A percentile compares a stretch with the other conserved stretches of the same genome.
These are phyloP conservation scores for Girardinichthys multiradiatus DNA, from an alignment of 2,113 vertebrate species.

Conservation along the genomic window DNA sequence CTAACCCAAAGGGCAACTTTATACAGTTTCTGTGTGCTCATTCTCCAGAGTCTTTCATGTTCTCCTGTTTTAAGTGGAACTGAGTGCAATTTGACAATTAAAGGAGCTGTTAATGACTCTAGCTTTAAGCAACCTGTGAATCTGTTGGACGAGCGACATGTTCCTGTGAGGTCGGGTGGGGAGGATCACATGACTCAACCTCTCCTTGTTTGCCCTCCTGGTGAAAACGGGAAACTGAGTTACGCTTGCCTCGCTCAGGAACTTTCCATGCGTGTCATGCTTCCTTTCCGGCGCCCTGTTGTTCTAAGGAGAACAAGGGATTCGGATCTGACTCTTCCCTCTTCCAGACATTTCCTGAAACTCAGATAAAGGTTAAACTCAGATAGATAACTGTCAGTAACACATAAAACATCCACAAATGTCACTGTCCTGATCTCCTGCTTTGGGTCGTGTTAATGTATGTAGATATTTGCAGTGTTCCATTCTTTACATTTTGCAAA, in stretches of 20 bases:
- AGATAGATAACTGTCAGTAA: background rate
- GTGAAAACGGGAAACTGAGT: constrained; percentile 46
- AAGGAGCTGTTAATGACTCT: background rate
- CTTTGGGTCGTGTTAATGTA: too few relatives aligned
- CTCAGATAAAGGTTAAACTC: constrained; percentile 41
- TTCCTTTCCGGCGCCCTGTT: constrained; percentile 63
- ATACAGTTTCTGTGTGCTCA: background rate
- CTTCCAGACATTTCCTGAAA: constrained; percentile 51
- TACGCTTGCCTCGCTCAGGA: constrained; percentile 44
- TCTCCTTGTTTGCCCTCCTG: constrained; percentile 5
- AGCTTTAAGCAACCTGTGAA: constrained; percentile 20
- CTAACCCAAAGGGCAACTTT: constrained; percentile 6
- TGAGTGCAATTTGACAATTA: constrained; percentile 15
- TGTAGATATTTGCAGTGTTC: too few relatives aligned
- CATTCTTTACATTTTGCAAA: background rate
- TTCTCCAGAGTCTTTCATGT: background rate
- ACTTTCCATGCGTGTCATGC: constrained; percentile 68
- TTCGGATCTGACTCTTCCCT: constrained; percentile 36
- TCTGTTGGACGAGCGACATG: background rate
- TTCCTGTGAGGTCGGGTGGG: constrained; percentile 20
- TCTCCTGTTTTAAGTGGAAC: background rate
- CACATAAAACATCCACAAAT: background rate
- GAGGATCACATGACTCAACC: constrained; percentile 33
- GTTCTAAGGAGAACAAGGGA: constrained; percentile 49
- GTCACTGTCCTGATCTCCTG: background rate